These are phyloP conservation scores for Epinephelus cyanopodus DNA, from an alignment of 2,113 vertebrate species.

Conservation along the genomic window DNA sequence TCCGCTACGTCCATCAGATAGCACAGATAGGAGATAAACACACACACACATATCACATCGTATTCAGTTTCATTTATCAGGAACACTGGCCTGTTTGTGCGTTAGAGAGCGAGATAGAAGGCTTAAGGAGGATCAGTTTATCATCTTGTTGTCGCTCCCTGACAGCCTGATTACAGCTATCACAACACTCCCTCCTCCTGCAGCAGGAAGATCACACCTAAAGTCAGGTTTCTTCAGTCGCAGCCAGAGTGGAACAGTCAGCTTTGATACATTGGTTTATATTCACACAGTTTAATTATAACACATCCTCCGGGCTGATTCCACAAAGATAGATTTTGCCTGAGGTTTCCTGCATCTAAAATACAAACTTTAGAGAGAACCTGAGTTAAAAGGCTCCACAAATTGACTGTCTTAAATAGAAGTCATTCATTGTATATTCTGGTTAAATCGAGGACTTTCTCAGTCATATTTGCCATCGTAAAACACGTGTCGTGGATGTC, in stretches of 20 bases:
- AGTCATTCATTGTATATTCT: slow-evolving; percentile 1
- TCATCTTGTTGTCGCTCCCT: slow-evolving; percentile 36
- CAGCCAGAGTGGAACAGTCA: neutral
- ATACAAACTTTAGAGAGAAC: slow-evolving; percentile 5
- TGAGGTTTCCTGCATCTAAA: neutral
- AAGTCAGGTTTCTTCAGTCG: slow-evolving; percentile 9
- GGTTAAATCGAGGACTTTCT: neutral
- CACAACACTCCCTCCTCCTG: slow-evolving; percentile 52
- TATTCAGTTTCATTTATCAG: slow-evolving; percentile 32
- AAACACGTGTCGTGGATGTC: neutral
- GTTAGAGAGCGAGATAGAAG: neutral
- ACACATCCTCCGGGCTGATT: neutral
- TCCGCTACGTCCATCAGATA: slow-evolving; percentile 65
- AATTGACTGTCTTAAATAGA: neutral
- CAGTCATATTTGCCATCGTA: too few species aligned
- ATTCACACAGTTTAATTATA: slow-evolving; percentile 7
- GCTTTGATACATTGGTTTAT: neutral
- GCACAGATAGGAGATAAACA: slow-evolving; percentile 39
- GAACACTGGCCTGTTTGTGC: slow-evolving; percentile 21
- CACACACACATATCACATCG: slow-evolving; percentile 32
- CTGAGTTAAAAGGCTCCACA: neutral
- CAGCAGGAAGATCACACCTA: slow-evolving; percentile 17
- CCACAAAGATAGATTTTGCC: slow-evolving; percentile 17
- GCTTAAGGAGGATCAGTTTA: slow-evolving; percentile 49
- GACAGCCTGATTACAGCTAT: slow-evolving; percentile 18